Base-by-base conservation (phyloP, 1,140 invertebrate species). In the Pteromalus puparum region DNA sequence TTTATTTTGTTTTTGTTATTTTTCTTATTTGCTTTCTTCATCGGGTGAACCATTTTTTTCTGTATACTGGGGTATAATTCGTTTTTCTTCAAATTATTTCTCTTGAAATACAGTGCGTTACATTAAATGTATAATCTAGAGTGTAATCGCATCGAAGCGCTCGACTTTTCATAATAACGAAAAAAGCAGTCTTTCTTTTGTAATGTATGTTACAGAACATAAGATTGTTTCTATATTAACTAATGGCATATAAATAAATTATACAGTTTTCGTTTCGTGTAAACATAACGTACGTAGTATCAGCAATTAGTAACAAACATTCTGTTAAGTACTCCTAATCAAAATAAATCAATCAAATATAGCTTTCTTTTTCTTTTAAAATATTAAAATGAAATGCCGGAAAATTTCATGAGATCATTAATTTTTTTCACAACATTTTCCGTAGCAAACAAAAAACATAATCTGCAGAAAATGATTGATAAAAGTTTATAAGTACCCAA, bases 21-120 rank as follows among this genome's bases (percentile, higher is more conserved):
- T 84, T 74, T 87, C 38, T 67, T 82, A 68, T 75, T 46, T 83
- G 78, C 85, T 73, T 84, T 85, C 86, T 70, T 88, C 86, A 86
- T 85, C 82, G 84, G 89, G 86, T 87, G 89, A 91, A 89, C 85
- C 86, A 88, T 86, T 65, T 88, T 86, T 83, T 84, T 61, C 6
- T 34, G 30, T 34, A 83, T 87, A 86, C 84, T 88, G 78, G 65
- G 48, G 24, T 72, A 85, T 87, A 77, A 89, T 88, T 91, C 72
- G 42, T 81, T 67, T 88, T 87, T 61, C 82, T 87, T 84, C 28
- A 75, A 81, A 79, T 84, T 81, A 42, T 82, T 78, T n/a, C 48
- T 82, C 86, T 89, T 88, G 88, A 92, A 92, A 92, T 89, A 90
- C 90, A 92, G 87, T 89, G 90, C 88, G 87, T 90, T 90, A 92